These are phyloP conservation scores for Gonocerus acuteangulatus DNA, from an alignment of 2,888 invertebrate genomes.

Conservation along the genomic window DNA sequence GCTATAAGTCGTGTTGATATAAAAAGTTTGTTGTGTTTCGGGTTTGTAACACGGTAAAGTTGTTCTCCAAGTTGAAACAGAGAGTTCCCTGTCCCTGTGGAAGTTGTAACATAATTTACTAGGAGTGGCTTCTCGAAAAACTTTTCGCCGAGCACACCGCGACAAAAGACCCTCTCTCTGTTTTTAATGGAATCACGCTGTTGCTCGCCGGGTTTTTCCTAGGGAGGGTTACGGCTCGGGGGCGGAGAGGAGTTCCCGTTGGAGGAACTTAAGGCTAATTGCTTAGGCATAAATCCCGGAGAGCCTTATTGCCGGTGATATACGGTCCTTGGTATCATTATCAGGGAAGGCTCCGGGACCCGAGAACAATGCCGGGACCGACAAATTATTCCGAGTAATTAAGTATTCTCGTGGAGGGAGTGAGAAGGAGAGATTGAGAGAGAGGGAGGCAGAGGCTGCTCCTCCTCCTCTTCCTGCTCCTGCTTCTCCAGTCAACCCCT, in stretches of 20 bases:
- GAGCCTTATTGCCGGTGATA: slow-evolving; percentile 34
- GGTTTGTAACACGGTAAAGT: no score
- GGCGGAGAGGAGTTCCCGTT: background rate
- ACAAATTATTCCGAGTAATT: slow-evolving; percentile 39
- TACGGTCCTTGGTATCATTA: slow-evolving; percentile 33
- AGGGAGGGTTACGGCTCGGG: background rate
- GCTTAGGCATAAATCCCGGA: slow-evolving; percentile 15
- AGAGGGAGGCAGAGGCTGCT: no score
- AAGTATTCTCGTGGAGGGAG: slow-evolving; percentile 31
- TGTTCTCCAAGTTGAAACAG: no score
- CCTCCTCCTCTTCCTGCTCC: background rate
- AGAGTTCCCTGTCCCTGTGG: background rate
- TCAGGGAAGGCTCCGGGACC: slow-evolving; percentile 16
- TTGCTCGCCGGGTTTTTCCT: slow-evolving; percentile 24
- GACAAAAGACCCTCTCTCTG: background rate
- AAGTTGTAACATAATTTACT: slow-evolving; percentile 25
- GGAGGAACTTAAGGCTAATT: slow-evolving; percentile 21
- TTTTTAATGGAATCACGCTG: slow-evolving; percentile 26
- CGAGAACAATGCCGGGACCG: slow-evolving; percentile 22
- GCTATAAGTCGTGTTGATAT: background rate
- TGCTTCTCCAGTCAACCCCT: background rate
- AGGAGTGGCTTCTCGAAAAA: slow-evolving; percentile 12
- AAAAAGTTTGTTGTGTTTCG: background rate
- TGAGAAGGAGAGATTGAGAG: no score
- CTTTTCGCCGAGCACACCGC: background rate